Evolutionary conservation across 2,797 vertebrate genomes (phyloP).

Genomic region (Sitta carolinensis): DNA sequence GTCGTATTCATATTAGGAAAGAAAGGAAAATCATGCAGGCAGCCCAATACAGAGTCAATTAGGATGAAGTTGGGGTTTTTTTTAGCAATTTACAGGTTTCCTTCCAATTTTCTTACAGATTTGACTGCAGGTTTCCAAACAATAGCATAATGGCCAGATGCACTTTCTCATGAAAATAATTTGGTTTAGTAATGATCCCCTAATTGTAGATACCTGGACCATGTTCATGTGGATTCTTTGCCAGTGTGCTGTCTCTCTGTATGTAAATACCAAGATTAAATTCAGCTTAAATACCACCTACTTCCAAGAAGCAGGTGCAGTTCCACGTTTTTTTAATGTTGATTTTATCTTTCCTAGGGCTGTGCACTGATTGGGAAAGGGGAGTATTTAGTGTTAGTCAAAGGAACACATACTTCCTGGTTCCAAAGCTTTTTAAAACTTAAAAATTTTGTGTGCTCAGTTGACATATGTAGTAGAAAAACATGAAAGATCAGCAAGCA

Average conservation of each 20-base stretch:
- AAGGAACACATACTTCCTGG: neutral
- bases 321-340: neutral
- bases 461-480: neutral
- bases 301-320: neutral
- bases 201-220: slow-evolving; percentile 16
- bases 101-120: neutral
- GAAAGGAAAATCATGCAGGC: neutral
- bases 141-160: neutral
- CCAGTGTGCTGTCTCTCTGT: neutral
- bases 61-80: neutral
- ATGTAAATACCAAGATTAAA: slow-evolving; percentile 26
- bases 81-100: neutral
- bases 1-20: slow-evolving; percentile 27
- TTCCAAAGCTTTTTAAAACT: neutral
- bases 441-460: neutral
- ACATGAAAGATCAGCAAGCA: neutral
- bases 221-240: neutral
- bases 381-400: neutral
- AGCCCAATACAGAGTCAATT: neutral
- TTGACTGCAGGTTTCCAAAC: neutral
- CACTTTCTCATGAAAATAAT: slow-evolving; percentile 12
- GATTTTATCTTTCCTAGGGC: neutral
- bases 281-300: slow-evolving; percentile 18
- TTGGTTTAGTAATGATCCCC: slow-evolving; percentile 8
- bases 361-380: neutral